Conservation (phyloP, 2,888 invertebrate species). For the Drosophila dives region DNA sequence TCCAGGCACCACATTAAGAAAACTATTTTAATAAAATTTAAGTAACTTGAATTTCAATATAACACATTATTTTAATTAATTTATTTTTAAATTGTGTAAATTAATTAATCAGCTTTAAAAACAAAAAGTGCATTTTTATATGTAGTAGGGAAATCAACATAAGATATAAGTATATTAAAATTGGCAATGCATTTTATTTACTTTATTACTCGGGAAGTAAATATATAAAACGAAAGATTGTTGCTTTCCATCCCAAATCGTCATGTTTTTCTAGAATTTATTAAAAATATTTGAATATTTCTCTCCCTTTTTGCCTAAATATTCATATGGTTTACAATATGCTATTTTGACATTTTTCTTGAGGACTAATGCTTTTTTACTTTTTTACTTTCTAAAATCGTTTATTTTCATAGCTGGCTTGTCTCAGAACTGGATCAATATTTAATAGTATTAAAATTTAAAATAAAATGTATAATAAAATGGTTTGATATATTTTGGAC, state of each 20-base stretch:
- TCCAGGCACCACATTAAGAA: background rate
- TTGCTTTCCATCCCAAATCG: background rate
- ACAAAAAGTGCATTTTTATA: background rate
- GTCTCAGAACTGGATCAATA: background rate
- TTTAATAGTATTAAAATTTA: background rate
- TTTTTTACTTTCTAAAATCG: background rate
- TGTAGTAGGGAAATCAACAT: too few species aligned
- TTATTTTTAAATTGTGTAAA: background rate
- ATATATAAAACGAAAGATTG: background rate
- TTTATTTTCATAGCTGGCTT: background rate
- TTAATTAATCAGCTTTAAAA: background rate
- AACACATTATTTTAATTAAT: background rate
- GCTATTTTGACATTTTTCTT: rapidly evolving
- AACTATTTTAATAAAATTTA: background rate
- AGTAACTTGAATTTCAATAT: background rate
- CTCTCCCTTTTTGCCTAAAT: background rate
- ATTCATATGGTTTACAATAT: background rate
- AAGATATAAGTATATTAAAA: background rate
- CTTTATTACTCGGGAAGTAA: background rate
- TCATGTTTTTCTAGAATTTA: background rate
- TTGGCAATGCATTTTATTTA: background rate
- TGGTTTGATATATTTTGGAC: background rate
- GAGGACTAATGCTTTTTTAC: background rate
- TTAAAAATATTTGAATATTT: background rate
- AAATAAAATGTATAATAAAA: background rate